phyloP scores from a whole-genome alignment of 2,797 vertebrate genomes.

The Syngnathus acus region DNA sequence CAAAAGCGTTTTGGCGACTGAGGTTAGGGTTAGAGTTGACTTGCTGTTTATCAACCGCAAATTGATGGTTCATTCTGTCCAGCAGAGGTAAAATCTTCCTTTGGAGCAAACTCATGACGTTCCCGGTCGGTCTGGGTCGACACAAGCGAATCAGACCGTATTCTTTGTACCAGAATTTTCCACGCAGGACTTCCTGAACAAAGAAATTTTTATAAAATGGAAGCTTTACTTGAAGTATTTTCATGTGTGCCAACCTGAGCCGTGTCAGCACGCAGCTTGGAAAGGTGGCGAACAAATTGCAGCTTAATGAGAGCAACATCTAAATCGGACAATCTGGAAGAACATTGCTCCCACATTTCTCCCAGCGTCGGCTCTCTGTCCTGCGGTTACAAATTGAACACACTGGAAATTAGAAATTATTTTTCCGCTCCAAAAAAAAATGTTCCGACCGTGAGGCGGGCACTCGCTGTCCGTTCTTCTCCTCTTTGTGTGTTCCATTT shows the following conservation, averaged over 20 bases:
- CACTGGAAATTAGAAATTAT: no score
- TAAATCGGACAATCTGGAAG: slow-evolving; percentile 60
- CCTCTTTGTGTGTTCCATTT: slow-evolving; percentile 42
- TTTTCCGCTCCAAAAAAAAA: not conserved
- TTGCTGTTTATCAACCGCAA: slow-evolving; percentile 59
- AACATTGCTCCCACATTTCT: slow-evolving; percentile 67
- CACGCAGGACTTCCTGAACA: slow-evolving; percentile 66
- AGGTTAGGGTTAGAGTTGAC: slow-evolving; percentile 31
- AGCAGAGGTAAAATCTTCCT: slow-evolving; percentile 73
- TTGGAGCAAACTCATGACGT: slow-evolving; percentile 44
- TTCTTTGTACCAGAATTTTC: slow-evolving; percentile 71
- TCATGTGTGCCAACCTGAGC: slow-evolving; percentile 65
- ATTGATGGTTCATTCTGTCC: slow-evolving; percentile 54
- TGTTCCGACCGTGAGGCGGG: slow-evolving; percentile 33
- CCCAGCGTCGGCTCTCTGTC: slow-evolving; percentile 49
- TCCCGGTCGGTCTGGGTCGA: slow-evolving; percentile 15
- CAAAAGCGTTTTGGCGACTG: slow-evolving; percentile 46
- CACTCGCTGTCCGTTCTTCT: slow-evolving; percentile 30
- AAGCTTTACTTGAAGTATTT: no score
- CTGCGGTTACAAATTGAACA: slow-evolving; percentile 24
- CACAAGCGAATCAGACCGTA: slow-evolving; percentile 56
- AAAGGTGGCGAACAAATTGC: slow-evolving; percentile 64
- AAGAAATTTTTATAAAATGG: slow-evolving; percentile 12
- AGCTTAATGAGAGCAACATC: slow-evolving; percentile 64
- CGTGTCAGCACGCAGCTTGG: slow-evolving; percentile 62